Evolutionary conservation across 2,113 vertebrate genomes (phyloP).

Genomic region (Hypomesus transpacificus): DNA sequence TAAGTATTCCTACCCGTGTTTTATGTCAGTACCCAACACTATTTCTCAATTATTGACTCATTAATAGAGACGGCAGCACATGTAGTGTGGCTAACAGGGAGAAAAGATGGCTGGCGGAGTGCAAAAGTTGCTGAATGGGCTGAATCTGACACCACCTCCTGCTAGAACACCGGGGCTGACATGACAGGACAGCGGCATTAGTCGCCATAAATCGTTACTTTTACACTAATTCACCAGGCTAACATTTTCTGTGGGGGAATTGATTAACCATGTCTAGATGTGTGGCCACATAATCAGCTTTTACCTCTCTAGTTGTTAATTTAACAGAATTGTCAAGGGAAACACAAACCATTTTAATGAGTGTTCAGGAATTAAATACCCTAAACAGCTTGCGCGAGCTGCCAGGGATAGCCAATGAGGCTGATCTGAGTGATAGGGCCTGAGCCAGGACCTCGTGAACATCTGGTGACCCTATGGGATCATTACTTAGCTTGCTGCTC

Average conservation of each 20-base stretch:
- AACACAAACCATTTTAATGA: conserved; percentile 83
- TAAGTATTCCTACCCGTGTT: conserved; percentile 72
- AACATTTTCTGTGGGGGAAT: conserved; percentile 71
- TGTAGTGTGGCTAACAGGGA: conserved; percentile 68
- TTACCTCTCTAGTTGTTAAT: conserved; percentile 76
- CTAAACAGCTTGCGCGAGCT: conserved; percentile 75
- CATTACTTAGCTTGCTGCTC: conserved; percentile 66
- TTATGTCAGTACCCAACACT: conserved; percentile 76
- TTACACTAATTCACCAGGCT: conserved; percentile 72
- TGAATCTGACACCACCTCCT: conserved; percentile 75
- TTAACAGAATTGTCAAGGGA: conserved; percentile 77
- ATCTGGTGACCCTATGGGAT: conserved; percentile 77
- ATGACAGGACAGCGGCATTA: conserved; percentile 79
- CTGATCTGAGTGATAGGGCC: conserved; percentile 71
- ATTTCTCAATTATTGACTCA: conserved; percentile 86
- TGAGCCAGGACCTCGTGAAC: conserved; percentile 64
- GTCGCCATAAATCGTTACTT: conserved; percentile 72
- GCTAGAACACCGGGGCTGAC: conserved; percentile 78
- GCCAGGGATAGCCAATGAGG: conserved; percentile 72
- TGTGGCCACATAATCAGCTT: conserved; percentile 78
- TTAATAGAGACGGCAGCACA: conserved; percentile 81
- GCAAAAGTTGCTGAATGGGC: conserved; percentile 81
- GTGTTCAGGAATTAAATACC: conserved; percentile 74
- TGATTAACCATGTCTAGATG: conserved; percentile 77
- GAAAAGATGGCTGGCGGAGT: conserved; percentile 70